Base-by-base conservation (phyloP, 2,888 invertebrate species). In the Listrodromus nycthemerus region DNA sequence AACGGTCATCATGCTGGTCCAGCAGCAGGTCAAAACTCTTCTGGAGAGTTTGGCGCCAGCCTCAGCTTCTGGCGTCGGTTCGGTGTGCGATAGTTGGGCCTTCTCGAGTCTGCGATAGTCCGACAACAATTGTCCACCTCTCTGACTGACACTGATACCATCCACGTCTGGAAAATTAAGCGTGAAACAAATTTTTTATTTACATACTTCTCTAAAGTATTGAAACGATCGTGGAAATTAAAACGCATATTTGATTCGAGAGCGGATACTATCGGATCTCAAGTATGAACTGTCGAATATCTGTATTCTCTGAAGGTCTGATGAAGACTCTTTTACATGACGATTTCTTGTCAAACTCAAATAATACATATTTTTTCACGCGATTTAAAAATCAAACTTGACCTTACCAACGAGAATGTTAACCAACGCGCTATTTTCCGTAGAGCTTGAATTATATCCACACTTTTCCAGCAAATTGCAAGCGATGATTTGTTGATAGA, bases 1-100 rank as follows among this genome's bases (percentile, higher is more conserved):
- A 0, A 99, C 97, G 19, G 97, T 96, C 82, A 98, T 96, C 95
- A 98, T 97, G 0, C 97, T 97, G 52, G 97, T 96, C 98, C 98
- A 99, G 90, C 98, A 98, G 89, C 97, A 97, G 0, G 98, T 98
- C 70, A 99, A 93, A 48, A 98, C 96, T 80, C 97, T 95, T 89
- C 97, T 94, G 0, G 97, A 96, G 91, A 97, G 94, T 87, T 97
- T 96, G 41, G 96, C 95, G 87, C 97, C 97, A 0, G 98, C 97
- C 90, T 97, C 97, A 16, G 96, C 95, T 88, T 97, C 96, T 0
- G 96, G 95, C 16, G 95, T 95, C 7, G 95, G 95, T 83, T 96
- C 96, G n/a, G 94, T 95, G 86, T 95, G 95, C 21, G 95, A 95
- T 86, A 96, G 95, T 65, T 94, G 94, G 0, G 97, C 97, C 91